Evolutionary conservation across 2,797 vertebrate species (phyloP).

Genomic region (Pangasius macronema): DNA sequence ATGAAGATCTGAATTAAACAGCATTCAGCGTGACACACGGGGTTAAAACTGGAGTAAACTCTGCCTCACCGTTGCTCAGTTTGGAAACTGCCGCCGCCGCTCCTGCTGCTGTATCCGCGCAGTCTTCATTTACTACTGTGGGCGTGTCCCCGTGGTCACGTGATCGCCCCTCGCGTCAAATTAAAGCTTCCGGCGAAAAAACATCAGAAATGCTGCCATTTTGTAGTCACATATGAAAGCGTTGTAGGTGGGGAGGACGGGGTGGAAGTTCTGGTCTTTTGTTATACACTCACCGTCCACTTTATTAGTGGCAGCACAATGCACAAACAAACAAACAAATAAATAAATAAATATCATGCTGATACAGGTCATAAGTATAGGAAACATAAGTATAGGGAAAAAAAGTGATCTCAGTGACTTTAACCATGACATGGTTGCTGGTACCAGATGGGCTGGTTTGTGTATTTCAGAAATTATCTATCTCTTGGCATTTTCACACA

Average conservation of each 20-base stretch:
- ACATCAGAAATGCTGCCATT: too few species aligned
- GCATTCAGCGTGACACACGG: background rate
- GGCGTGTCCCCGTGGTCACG: slow-evolving; percentile 4
- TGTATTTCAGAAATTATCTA: background rate
- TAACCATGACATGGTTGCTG: background rate
- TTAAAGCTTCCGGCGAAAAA: background rate
- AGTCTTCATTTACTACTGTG: slow-evolving; percentile 1
- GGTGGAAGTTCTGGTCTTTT: background rate
- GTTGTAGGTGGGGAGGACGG: background rate
- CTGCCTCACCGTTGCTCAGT: background rate
- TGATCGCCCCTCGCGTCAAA: background rate
- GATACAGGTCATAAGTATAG: background rate
- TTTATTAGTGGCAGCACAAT: background rate
- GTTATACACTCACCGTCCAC: background rate
- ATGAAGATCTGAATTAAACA: background rate
- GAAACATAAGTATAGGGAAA: background rate
- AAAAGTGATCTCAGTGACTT: background rate
- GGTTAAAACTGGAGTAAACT: background rate
- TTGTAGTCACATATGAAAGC: background rate
- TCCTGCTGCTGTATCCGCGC: background rate
- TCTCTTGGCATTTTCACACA: background rate
- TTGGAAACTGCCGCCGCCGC: slow-evolving; percentile 12
- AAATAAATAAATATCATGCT: background rate
- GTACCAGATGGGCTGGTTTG: background rate
- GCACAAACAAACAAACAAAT: background rate